Base-by-base conservation (phyloP, 2,797 vertebrate species). In the Argyrosomus regius region DNA sequence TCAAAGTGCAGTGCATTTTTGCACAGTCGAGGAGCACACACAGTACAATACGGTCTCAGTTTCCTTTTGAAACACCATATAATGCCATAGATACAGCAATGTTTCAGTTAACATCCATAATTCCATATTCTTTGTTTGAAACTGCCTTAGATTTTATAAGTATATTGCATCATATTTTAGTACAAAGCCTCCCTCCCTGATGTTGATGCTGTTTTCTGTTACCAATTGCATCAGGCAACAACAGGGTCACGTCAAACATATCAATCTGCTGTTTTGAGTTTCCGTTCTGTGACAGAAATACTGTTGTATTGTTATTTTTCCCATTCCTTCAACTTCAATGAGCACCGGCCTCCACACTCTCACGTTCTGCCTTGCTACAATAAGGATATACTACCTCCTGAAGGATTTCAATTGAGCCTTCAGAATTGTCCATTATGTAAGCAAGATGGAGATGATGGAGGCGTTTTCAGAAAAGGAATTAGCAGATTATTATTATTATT, bases 1-100 rank as follows among this genome's bases (percentile, higher is more conserved):
- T 87, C 67, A 79, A 83, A 80, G 63, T 75, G 4, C 41, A 16
- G 16, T 45, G 77, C 49, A 3, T 53, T 58, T 64, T 66, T 45
- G 54, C 57, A 53, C 17, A 49, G 17, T 31, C 63, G 48, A 24
- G 35, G 46, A 56, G 74, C 6, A 43, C 50, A 13, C 41, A n/a
- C 18, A n/a, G 0, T 3, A 20, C 13, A 39, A 12, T 18, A 18
- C 3, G 12, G 26, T 53, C 31, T 35, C 6, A 6, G 31, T 35
- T 35, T 35, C 31, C 31, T 35, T 22, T 3, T 61, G 11, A 24
- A 60, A 41, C 3, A 43, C 43, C 43, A 31, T 22, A 22, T 58
- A 31, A 71, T 49, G 8, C 20, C 20, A 50, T 16, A 39, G 39
- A 11, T 14, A 39, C 4, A 2, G 5, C 26, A 0, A 13, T 2